Evolutionary conservation across 2,113 vertebrate species (phyloP).

Genomic region (Numida meleagris): DNA sequence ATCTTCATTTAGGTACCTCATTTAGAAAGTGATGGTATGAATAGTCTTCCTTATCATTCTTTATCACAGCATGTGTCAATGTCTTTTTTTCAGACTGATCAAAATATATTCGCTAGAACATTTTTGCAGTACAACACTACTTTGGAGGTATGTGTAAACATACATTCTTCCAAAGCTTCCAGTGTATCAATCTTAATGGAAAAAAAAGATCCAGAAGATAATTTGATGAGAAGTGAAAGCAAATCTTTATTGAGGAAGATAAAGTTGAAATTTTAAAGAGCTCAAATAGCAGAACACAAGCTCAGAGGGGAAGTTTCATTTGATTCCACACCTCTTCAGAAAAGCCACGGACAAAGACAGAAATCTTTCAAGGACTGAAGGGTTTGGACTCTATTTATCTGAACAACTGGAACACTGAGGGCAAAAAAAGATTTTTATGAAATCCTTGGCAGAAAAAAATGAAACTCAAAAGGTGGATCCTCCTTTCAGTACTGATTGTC

Average conservation of each 20-base stretch:
- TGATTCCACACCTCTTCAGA: background rate
- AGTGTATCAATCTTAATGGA: background rate
- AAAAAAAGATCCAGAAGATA: background rate
- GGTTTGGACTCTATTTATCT: background rate
- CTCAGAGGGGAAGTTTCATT: background rate
- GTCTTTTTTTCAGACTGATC: background rate
- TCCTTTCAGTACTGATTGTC: background rate
- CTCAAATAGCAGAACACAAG: background rate
- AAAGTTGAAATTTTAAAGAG: background rate
- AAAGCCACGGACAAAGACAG: background rate
- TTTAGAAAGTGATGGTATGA: background rate
- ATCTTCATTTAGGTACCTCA: constrained; percentile 1
- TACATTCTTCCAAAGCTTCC: background rate
- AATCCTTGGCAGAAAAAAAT: background rate
- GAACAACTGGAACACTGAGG: background rate
- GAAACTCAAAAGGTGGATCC: background rate
- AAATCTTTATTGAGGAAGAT: background rate
- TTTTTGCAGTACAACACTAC: background rate
- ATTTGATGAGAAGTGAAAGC: background rate
- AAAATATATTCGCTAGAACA: background rate
- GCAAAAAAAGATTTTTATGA: background rate
- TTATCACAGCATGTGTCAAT: background rate
- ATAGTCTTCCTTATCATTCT: background rate
- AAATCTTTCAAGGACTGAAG: background rate
- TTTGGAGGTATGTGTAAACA: background rate